phyloP scores from a whole-genome alignment of 2,113 vertebrate genomes.

The Glaucidium brasilianum region DNA sequence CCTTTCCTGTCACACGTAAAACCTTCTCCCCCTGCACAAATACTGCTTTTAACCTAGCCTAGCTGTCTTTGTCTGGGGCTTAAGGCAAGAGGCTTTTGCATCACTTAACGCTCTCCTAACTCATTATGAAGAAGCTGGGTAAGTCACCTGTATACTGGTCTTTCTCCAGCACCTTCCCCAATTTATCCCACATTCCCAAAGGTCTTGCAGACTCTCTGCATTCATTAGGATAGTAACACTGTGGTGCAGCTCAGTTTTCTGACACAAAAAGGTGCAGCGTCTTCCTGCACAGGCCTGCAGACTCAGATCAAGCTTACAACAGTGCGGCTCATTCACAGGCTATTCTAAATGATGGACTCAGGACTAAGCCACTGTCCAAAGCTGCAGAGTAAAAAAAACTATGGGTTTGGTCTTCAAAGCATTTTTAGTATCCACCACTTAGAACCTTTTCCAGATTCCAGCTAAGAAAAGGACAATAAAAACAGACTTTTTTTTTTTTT shows the following conservation, averaged over 20 bases:
- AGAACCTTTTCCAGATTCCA: background rate
- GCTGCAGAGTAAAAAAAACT: background rate
- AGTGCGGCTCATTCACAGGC: background rate
- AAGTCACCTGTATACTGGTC: background rate
- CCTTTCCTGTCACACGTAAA: background rate
- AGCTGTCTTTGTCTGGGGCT: background rate
- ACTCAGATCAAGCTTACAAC: background rate
- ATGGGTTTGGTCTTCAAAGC: background rate
- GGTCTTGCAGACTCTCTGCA: background rate
- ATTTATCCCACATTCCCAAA: background rate
- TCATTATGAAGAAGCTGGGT: background rate
- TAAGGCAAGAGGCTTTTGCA: background rate
- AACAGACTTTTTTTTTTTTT: rapidly evolving
- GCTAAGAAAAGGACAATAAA: background rate
- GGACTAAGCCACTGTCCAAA: background rate
- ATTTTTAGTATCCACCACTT: background rate
- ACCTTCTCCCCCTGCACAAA: background rate
- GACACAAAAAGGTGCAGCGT: background rate
- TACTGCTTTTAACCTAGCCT: background rate
- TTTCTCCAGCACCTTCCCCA: background rate
- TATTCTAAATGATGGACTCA: background rate
- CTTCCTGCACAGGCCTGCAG: background rate
- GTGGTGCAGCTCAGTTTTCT: background rate
- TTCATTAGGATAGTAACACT: background rate
- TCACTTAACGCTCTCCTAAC: background rate